These are phyloP conservation scores for Lasaia peninsularis DNA, from an alignment of 1,140 invertebrate genomes.

Conservation along the genomic window DNA sequence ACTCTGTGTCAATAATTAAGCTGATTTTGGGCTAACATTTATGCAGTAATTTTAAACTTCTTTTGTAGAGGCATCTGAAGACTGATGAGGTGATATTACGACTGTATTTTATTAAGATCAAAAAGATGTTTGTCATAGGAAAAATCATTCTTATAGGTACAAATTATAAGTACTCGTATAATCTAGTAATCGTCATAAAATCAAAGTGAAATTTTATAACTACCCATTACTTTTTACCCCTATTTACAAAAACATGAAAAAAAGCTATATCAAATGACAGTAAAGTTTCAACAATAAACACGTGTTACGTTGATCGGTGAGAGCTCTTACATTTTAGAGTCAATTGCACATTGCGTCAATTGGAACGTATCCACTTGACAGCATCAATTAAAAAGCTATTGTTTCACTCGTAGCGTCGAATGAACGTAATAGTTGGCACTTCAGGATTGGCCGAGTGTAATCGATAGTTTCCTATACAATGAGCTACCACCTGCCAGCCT, in stretches of 20 bases:
- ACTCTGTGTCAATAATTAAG: too few species aligned
- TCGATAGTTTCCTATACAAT: not conserved
- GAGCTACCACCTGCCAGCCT: too few species aligned
- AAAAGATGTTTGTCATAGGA: too few species aligned
- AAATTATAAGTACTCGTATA: too few species aligned
- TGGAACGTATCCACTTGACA: slow-evolving; percentile 13
- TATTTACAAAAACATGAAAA: not conserved
- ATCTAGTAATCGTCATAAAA: too few species aligned
- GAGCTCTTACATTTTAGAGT: slow-evolving; percentile 11
- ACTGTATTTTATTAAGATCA: too few species aligned
- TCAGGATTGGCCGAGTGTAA: not conserved
- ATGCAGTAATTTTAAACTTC: too few species aligned
- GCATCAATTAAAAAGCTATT: slow-evolving; percentile 15
- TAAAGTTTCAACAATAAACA: slow-evolving; percentile 15
- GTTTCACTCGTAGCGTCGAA: slow-evolving; percentile 12
- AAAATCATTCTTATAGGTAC: too few species aligned
- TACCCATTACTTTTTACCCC: not conserved
- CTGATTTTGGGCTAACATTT: too few species aligned
- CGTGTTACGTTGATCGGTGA: slow-evolving; percentile 19
- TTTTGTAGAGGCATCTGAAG: too few species aligned
- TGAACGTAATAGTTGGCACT: not conserved
- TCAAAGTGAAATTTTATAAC: too few species aligned
- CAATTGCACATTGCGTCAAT: slow-evolving; percentile 12
- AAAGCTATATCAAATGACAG: slow-evolving; percentile 6
- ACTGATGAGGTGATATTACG: too few species aligned